phyloP scores from a whole-genome alignment of 1,140 invertebrate species.

The Drosophila micromelanica region DNA sequence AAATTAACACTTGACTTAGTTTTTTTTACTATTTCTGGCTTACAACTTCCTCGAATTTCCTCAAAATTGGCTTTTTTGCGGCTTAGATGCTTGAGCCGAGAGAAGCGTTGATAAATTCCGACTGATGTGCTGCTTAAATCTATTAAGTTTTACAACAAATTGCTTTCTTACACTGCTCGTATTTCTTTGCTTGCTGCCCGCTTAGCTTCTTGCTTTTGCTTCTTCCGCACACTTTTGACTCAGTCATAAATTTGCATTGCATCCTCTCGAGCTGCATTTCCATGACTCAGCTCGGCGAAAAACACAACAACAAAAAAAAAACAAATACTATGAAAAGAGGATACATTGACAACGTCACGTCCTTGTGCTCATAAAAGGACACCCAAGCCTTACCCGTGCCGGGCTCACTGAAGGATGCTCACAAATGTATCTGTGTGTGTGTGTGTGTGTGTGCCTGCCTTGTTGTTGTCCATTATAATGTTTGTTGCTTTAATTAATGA shows the following conservation, averaged over 20 bases:
- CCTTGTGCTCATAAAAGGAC: constrained; percentile 48
- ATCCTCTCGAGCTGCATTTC: constrained; percentile 47
- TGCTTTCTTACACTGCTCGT: too few relatives aligned
- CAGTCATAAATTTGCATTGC: constrained; percentile 41
- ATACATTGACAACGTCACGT: constrained; percentile 54
- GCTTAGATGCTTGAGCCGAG: too few relatives aligned
- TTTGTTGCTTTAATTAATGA: constrained; percentile 68
- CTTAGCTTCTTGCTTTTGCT: not conserved
- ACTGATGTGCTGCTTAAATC: too few relatives aligned
- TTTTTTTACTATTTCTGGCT: too few relatives aligned
- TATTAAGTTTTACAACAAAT: too few relatives aligned
- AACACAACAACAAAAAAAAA: not conserved
- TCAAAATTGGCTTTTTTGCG: too few relatives aligned
- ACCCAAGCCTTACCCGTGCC: constrained; percentile 11
- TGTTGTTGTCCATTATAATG: constrained; percentile 58
- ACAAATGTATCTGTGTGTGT: not conserved
- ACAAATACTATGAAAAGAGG: constrained; percentile 2
- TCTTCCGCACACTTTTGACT: not conserved
- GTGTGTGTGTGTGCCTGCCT: not conserved
- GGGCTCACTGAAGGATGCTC: not conserved
- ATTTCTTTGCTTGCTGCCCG: not conserved
- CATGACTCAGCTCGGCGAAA: constrained; percentile 35
- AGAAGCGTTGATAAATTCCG: too few relatives aligned
- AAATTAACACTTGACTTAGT: too few relatives aligned
- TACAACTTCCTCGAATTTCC: too few relatives aligned